Base-by-base conservation (phyloP, 2,797 vertebrate species). In the Margarornis squamiger region DNA sequence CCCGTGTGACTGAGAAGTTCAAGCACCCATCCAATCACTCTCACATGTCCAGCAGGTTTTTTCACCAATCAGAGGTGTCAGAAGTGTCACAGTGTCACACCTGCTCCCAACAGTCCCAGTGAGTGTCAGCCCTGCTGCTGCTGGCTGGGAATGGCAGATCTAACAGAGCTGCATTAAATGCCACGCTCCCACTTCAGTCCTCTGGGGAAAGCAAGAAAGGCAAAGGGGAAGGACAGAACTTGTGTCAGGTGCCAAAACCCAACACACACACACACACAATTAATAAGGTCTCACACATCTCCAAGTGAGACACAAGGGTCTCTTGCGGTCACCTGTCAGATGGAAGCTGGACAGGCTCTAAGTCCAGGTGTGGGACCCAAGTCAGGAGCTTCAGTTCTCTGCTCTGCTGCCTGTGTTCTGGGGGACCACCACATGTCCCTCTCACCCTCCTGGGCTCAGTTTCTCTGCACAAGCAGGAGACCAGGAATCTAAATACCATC, bases 121-220 rank as follows among this genome's bases (percentile, higher is more conserved):
- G 23, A 73, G 38, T 1, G 0, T 9, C 9, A 21, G 52, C 36
- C 13, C 19, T 1, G 9, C n/a, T 45, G 39, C 49, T 1, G 0
- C 15, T 5, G 12, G 12, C 41, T 24, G 27, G 29, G 23, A 32
- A 14, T 4, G 0, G 49, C 32, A 2, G 24, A 51, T 14, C 32
- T 12, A 32, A 30, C 0, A 1, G 49, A 81, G 29, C 23, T 7
- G 19, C 30, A 24, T 13, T 16, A 39, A 57, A 68, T 17, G 20
- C 38, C 49, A 36, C 11, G 6, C 16, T 65, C 27, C 30, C 26
- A 2, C 32, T 41, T 41, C 27, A 51, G n/a, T 22, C 26, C 22
- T 29, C 43, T 14, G 3, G 34, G 34, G 46, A 58, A 77, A 79
- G 26, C 38, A 38, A 52, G 67, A 30, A 59, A 67, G 46, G 24